Evolutionary conservation across 2,113 vertebrate species (phyloP).

Genomic region (Tor tambroides): DNA sequence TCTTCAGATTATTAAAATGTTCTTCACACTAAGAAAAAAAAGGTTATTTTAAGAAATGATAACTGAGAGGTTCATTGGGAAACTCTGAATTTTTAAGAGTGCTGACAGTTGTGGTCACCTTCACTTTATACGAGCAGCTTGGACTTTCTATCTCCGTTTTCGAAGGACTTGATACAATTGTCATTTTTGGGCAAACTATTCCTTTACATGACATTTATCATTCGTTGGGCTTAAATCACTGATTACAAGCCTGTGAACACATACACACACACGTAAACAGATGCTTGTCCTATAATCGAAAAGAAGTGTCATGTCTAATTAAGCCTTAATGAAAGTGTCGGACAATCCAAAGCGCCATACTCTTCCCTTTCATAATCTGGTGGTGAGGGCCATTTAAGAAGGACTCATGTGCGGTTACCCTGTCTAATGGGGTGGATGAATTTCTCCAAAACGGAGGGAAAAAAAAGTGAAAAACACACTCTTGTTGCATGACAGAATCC

Average conservation of each 20-base stretch:
- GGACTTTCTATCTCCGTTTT: not conserved
- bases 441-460: conserved; percentile 68
- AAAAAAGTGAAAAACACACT: conserved; percentile 77
- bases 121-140: not conserved
- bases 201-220: conserved; percentile 73
- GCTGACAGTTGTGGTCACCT: not conserved
- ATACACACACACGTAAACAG: conserved; percentile 26
- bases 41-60: too few relatives aligned
- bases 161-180: not conserved
- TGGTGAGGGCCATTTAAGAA: conserved; percentile 70
- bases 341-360: conserved; percentile 64
- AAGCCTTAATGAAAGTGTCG: conserved; percentile 77
- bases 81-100: not conserved
- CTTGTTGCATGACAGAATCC: conserved; percentile 83
- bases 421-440: conserved; percentile 69
- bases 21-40: too few relatives aligned
- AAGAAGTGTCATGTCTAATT: conserved; percentile 64
- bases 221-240: conserved; percentile 72
- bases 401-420: conserved; percentile 64
- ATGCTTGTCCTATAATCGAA: conserved; percentile 29
- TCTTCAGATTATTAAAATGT: not conserved
- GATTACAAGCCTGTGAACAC: conserved; percentile 31
- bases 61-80: too few relatives aligned
- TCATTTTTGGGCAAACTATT: not conserved
- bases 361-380: conserved; percentile 73